Percentiles rank a stretch among this genome's conserved stretches.
Evolutionary conservation across 2,113 vertebrate genomes (phyloP).

Genomic region (human (Homo sapiens)): DNA sequence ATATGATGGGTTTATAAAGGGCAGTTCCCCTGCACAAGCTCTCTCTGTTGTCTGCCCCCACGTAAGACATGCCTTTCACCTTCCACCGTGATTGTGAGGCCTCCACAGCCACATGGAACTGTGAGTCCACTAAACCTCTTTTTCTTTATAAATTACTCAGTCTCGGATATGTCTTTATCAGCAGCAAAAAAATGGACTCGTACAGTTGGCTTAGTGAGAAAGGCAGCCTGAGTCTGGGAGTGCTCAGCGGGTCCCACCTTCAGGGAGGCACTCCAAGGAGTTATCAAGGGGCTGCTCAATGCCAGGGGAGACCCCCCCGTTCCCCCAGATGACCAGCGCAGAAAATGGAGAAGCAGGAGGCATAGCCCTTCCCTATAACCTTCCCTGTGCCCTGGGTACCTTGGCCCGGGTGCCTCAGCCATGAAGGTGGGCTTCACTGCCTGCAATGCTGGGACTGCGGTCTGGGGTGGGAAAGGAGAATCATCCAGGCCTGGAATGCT

Average conservation of each 20-base stretch:
- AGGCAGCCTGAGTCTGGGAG: neutral
- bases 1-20: no score
- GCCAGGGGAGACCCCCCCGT: fast-evolving
- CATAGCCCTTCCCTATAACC: no score
- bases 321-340: neutral
- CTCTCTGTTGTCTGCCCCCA: no score
- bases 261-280: neutral
- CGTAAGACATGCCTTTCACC: no score
- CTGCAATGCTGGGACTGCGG: neutral
- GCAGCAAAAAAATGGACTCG: no score
- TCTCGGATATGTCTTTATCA: no score
- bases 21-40: no score
- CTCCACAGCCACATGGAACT: no score
- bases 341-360: neutral
- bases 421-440: neutral
- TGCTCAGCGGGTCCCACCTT: neutral
- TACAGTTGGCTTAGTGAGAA: neutral
- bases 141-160: no score
- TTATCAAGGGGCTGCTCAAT: fast-evolving
- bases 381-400: neutral
- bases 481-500: neutral
- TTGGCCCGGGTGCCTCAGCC: neutral
- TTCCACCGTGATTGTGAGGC: no score
- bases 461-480: neutral
- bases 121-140: no score